A percentile compares a stretch with the other conserved stretches of the same genome.
Evolutionary conservation across 2,888 invertebrate genomes (phyloP).

Genomic region (Ichneumoninae sp.): DNA sequence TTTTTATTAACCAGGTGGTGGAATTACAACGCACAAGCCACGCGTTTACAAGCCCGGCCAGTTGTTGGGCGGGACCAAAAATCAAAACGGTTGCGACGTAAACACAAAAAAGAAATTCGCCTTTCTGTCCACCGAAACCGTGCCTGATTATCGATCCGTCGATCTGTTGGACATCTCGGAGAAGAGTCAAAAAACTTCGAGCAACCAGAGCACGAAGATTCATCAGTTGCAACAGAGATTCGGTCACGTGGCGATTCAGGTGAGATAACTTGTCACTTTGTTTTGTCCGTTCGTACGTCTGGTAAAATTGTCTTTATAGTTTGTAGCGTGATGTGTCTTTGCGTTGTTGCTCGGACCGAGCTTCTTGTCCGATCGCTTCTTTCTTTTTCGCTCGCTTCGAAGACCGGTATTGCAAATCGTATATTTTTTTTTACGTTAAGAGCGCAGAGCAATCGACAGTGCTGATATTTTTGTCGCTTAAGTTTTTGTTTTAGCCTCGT

Average conservation of each 20-base stretch:
- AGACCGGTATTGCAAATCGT: background rate
- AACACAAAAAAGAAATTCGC: slow-evolving; percentile 95
- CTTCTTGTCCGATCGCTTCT: background rate
- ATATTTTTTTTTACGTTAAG: background rate
- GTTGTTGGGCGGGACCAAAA: slow-evolving; percentile 85
- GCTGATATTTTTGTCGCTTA: background rate
- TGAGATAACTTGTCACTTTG: slow-evolving; percentile 65
- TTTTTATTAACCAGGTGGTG: slow-evolving; percentile 86
- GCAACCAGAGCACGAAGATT: slow-evolving; percentile 92
- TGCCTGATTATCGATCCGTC: slow-evolving; percentile 93
- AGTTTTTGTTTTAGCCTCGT: background rate
- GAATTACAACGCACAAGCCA: slow-evolving; percentile 90
- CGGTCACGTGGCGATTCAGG: slow-evolving; percentile 86
- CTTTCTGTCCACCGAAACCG: slow-evolving; percentile 93
- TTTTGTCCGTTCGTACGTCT: background rate
- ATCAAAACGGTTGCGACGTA: slow-evolving; percentile 85
- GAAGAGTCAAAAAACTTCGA: slow-evolving; percentile 90
- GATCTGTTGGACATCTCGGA: slow-evolving; percentile 87
- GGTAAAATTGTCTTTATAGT: slow-evolving; percentile 11
- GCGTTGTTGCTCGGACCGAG: slow-evolving; percentile 30
- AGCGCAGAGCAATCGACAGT: background rate
- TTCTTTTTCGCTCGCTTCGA: background rate
- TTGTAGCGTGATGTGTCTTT: slow-evolving; percentile 51
- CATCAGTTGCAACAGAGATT: slow-evolving; percentile 92
- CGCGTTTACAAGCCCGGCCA: slow-evolving; percentile 87